phyloP scores from a whole-genome alignment of 2,888 invertebrate species.

The Mesochorus sp. region DNA sequence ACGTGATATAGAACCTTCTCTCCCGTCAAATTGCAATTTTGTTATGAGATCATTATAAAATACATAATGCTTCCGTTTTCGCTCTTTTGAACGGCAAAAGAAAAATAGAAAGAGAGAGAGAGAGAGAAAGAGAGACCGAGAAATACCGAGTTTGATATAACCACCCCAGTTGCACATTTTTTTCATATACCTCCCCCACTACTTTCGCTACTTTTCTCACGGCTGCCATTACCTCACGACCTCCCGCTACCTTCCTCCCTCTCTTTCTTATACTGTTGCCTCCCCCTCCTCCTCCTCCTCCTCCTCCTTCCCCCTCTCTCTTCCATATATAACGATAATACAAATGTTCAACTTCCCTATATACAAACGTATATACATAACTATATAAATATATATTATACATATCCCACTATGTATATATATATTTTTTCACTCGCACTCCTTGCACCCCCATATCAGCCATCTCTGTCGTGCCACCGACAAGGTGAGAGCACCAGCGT shows the following conservation, averaged over 20 bases:
- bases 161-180: conserved; percentile 42
- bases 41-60: conserved; percentile 81
- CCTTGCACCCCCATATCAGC: conserved; percentile 1
- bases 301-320: conserved; percentile 15
- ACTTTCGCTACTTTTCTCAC: conserved; percentile 49
- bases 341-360: conserved; percentile 7
- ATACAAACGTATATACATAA: conserved; percentile 16
- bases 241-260: conserved; percentile 20
- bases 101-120: background rate
- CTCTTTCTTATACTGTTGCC: conserved; percentile 22
- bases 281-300: conserved; percentile 15
- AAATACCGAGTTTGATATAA: conserved; percentile 24
- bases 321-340: conserved; percentile 29
- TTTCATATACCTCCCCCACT: conserved; percentile 33
- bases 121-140: conserved; percentile 20
- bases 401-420: conserved; percentile 42
- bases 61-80: conserved; percentile 76
- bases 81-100: conserved; percentile 44
- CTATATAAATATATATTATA: conserved; percentile 32
- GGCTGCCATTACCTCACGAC: conserved; percentile 16
- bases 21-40: conserved; percentile 80
- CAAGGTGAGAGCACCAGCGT: conserved; percentile 71
- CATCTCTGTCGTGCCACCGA: conserved; percentile 41
- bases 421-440: conserved; percentile 56
- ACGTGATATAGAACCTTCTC: conserved; percentile 70